Base-by-base conservation (phyloP, 2,113 vertebrate species). In the Galbula dea region DNA sequence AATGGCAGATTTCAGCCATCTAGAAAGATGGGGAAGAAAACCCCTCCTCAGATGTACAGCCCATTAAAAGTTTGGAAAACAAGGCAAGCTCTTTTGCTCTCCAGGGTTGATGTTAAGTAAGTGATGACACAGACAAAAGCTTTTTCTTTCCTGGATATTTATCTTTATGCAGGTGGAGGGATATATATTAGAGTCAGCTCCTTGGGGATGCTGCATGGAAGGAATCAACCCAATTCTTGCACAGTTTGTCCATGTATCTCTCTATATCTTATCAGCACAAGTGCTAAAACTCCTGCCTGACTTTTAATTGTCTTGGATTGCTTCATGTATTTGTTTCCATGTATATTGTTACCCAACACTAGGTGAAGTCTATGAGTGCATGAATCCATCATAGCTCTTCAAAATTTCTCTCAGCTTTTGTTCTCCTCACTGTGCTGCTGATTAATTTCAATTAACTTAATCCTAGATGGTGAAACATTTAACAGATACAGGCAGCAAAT, bases 381-480 rank as follows among this genome's bases (percentile, higher is more conserved):
- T 23, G 43, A 83, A 83, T 49, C 41, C 41, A 83, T 55, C 43
- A 58, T 11, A 24, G 14, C 32, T 63, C 62, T 71, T 26, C 78
- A 78, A 81, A 63, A 83, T 30, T 83, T 77, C 37, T 66, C 63
- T 46, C 62, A 54, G 39, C 30, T 55, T 95, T 93, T 82, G 32
- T 62, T 82, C 45, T 69, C 26, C 61, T 51, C 11, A 4, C 30
- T 37, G 18, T 66, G 30, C 22, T 86, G 37, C n/a, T 94, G 77
- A 89, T 93, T 88, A 89, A 86, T 91, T 96, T 93, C 45, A 81
- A 90, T 92, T 91, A 96, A 73, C 54, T 77, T 75, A 49, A 80
- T 79, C 77, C 34, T 52, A 58, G 32, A 72, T 49, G n/a, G n/a
- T 7, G 16, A 89, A 93, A 74, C 27, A 37, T 87, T 91, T 79